Evolutionary conservation across 1,140 invertebrate species (phyloP), one percentile per base, ranked within the genome.

Genomic region (Diuraphis noxia): DNA sequence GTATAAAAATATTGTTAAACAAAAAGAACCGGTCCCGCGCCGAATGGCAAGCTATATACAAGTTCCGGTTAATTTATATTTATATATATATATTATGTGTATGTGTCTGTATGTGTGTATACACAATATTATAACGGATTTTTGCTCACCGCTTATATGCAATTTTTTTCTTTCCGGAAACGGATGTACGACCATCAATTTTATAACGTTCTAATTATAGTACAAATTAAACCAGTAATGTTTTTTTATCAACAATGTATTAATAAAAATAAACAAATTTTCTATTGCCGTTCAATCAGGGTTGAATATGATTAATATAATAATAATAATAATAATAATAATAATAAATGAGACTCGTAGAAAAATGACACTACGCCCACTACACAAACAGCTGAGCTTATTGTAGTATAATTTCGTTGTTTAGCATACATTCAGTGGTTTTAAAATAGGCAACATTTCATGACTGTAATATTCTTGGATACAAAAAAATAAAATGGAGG

Each of bases 1-100:
- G 77, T 91, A 79, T 91, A 91, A 91, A 91, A 91, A 82, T 91
- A 91, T 91, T 91, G 77, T 91, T 91, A 81, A 91, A 91, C 89
- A 91, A 91, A 91, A 91, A 91, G 89, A 91, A 91, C 89, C 89
- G 89, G 89, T 91, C 89, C 72, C 72, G 43, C 41, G 88, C 88
- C 30, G 41, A 52, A 86, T 25, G 43, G 84, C 84, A 41, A 34
- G 43, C 84, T 86, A 81, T 81, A 30, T 40, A 86, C 85, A 36
- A 79, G 89, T 91, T 91, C 89, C 89, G 89, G 89, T 91, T 91
- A 91, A 84, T 72, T 56, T 88, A 38, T 88, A 23, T 52, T 38
- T 52, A 63, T 41, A n/a, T 21, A 36, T 21, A 23, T 84, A 9
- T 41, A 3, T n/a, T n/a, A 30, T 5, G 21, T n/a, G 25, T 40